These are phyloP conservation scores for Globodera ellingtonae DNA, from an alignment of 1,140 invertebrate genomes.

Conservation along the genomic window DNA sequence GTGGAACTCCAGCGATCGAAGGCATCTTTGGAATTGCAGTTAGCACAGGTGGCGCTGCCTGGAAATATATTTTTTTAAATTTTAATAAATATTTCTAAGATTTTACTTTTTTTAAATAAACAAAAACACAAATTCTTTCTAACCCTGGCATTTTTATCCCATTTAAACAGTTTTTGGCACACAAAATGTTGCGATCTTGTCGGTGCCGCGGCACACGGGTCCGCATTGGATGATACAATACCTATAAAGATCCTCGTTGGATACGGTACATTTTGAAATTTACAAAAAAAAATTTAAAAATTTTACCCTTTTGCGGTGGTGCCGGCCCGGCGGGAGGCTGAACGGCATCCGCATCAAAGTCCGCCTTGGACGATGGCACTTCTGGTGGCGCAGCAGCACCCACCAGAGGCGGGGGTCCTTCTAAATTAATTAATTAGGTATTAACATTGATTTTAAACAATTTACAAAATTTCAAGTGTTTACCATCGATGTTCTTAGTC, in stretches of 20 bases:
- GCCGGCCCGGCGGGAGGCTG: neutral
- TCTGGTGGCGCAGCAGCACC: neutral
- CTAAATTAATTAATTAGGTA: neutral
- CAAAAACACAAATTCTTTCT: too few species aligned
- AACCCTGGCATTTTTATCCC: neutral
- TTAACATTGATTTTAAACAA: too few species aligned
- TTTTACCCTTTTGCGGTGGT: neutral
- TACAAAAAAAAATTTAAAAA: neutral
- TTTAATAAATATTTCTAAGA: neutral
- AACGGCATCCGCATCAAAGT: too few species aligned
- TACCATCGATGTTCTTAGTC: neutral
- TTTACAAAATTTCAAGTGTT: too few species aligned
- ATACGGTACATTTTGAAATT: too few species aligned
- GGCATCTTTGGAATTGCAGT: constrained; percentile 46
- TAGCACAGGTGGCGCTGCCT: constrained; percentile 41
- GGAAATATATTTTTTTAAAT: neutral
- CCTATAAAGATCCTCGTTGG: neutral
- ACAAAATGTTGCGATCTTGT: neutral
- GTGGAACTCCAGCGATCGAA: constrained; percentile 33
- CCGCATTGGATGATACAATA: neutral
- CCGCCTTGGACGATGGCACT: neutral
- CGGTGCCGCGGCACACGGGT: neutral
- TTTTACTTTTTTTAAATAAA: too few species aligned
- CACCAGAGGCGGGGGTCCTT: neutral
- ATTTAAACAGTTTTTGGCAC: neutral